Evolutionary conservation across 2,113 vertebrate genomes (phyloP).

Genomic region (Emydocephalus ijimae): DNA sequence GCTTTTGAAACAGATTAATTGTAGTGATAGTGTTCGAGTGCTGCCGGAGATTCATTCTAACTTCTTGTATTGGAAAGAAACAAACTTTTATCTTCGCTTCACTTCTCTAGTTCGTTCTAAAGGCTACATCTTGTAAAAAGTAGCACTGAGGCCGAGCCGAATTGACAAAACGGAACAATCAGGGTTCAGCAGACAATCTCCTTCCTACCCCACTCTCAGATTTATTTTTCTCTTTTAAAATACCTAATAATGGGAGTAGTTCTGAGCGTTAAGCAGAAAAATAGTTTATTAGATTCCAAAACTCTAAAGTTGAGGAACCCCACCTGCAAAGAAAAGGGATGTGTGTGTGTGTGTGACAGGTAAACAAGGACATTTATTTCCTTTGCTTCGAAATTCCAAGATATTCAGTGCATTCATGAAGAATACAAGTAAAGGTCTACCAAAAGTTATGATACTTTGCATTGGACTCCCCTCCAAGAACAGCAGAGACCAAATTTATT

Average conservation of each 20-base stretch:
- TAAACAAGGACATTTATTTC: conserved; percentile 22
- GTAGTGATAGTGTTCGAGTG: background rate
- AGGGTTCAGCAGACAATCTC: background rate
- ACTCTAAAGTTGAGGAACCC: background rate
- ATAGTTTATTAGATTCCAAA: background rate
- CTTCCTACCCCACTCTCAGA: background rate
- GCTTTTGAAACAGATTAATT: background rate
- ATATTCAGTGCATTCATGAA: conserved; percentile 26
- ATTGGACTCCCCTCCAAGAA: background rate
- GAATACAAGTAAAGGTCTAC: conserved; percentile 23
- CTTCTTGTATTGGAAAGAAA: background rate
- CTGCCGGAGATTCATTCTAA: background rate
- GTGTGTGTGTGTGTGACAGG: background rate
- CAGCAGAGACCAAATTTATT: conserved; percentile 39
- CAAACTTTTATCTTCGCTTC: background rate
- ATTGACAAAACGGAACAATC: background rate
- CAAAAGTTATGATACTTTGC: conserved; percentile 5
- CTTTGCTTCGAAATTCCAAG: conserved; percentile 35
- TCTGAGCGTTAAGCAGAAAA: background rate
- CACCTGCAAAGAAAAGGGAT: too few species aligned
- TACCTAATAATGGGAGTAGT: background rate
- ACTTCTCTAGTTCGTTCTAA: background rate
- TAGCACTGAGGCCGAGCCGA: background rate
- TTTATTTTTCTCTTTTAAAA: background rate
- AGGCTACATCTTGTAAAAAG: background rate